Evolutionary conservation across 2,113 vertebrate genomes (phyloP).

Genomic region (Datnioides undecimradiatus): DNA sequence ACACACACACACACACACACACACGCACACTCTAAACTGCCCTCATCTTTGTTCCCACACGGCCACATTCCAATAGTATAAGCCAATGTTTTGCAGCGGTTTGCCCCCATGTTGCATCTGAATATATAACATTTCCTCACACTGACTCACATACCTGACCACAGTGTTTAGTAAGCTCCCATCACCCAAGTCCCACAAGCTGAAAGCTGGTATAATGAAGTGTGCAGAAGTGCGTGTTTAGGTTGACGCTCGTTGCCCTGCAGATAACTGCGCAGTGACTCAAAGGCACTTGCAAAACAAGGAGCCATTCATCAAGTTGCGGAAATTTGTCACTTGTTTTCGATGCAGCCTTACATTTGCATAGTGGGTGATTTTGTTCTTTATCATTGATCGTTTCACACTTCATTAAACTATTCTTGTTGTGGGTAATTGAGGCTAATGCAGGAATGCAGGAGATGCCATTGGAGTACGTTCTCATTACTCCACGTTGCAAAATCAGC

Average conservation of each 20-base stretch:
- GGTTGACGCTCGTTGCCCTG: constrained; percentile 28
- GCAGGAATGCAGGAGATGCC: not conserved
- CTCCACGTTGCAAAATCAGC: not conserved
- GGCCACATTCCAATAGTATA: constrained; percentile 60
- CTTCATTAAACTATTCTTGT: not conserved
- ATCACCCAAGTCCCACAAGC: constrained; percentile 31
- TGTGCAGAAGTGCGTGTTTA: constrained; percentile 14
- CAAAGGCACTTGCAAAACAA: constrained; percentile 45
- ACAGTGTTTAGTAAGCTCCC: constrained; percentile 46
- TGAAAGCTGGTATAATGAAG: constrained; percentile 53
- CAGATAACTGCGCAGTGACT: constrained; percentile 56
- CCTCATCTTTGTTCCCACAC: constrained; percentile 52
- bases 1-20: constrained; percentile 35
- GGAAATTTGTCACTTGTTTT: constrained; percentile 21
- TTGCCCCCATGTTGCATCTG: constrained; percentile 31
- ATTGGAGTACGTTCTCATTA: not conserved
- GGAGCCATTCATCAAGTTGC: constrained; percentile 43
- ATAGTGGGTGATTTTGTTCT: not conserved
- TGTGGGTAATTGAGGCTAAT: not conserved
- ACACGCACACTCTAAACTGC: constrained; percentile 18
- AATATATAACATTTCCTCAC: constrained; percentile 47
- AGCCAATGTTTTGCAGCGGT: constrained; percentile 56
- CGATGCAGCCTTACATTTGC: not conserved
- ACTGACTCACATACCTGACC: constrained; percentile 65
- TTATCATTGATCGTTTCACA: not conserved